Evolutionary conservation across 1,140 invertebrate genomes (phyloP), one percentile per base, ranked within the genome.

Genomic region (Drosophila takahashii): DNA sequence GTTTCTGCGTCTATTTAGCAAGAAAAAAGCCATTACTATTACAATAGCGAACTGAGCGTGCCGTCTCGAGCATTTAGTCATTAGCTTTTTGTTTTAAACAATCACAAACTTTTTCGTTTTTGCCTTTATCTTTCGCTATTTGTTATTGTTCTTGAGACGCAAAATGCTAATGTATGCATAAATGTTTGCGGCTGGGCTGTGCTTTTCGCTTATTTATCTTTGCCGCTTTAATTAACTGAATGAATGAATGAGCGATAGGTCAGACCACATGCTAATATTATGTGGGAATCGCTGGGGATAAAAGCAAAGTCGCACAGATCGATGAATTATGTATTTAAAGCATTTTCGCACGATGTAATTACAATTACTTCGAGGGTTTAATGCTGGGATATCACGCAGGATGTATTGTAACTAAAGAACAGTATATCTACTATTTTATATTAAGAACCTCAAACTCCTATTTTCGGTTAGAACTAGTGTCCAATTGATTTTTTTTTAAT

Each of bases 81-180:
- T 36, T 61, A 41, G 44, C 73, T 78, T 76, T 67, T 79, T 79
- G 79, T 69, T 57, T 83, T 72, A 81, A 72, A 78, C 69, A 80
- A 81, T 81, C 78, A 64, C 70, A 86, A 81, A 79, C 42, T 47
- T 47, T 59, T 62, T 67, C 64, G 58, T 56, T 75, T 41, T 44
- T 44, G 29, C 27, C 57, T 56, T 65, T 61, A 62, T 66, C 69
- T 50, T 58, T 51, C 41, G 44, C 77, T 48, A 56, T 75, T 77
- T 39, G 52, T 52, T 58, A 57, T 66, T 58, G 58, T 66, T 79
- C 57, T 58, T 27, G 37, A 69, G 44, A 45, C 34, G 22, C 51
- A 62, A 79, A 79, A 65, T 65, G 74, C 75, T 87, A 81, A 86
- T 87, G 81, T 86, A 79, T 79, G 80, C 79, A 83, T 52, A 72